Evolutionary conservation across 2,113 vertebrate species (phyloP).

Genomic region (Cisticola juncidis): DNA sequence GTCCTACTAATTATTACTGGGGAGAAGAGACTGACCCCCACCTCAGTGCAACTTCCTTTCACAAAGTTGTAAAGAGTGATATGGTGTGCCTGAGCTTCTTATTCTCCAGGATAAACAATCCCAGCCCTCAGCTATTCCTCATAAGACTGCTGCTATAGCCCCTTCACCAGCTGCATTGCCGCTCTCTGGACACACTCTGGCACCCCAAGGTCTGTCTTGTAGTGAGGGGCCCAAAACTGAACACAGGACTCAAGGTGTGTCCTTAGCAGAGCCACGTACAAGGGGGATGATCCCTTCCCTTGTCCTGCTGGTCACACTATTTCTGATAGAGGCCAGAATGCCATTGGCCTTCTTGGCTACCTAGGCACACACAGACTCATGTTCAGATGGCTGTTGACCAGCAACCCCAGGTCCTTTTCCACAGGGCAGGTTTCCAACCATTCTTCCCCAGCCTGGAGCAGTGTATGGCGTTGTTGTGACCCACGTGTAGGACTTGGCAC

Average conservation of each 20-base stretch:
- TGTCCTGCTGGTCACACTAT: not conserved
- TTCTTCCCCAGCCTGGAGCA: not conserved
- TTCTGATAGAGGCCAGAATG: not conserved
- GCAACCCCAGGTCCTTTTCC: not conserved
- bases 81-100: not conserved
- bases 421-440: not conserved
- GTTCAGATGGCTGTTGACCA: not conserved
- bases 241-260: not conserved
- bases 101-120: not conserved
- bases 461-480: not conserved
- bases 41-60: not conserved
- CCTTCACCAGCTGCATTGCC: not conserved
- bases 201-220: not conserved
- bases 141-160: not conserved
- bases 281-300: fast-evolving
- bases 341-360: not conserved
- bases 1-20: not conserved
- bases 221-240: not conserved
- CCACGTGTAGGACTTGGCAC: not conserved
- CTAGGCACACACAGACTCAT: not conserved
- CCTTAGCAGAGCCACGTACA: not conserved
- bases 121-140: not conserved
- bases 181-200: not conserved
- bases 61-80: not conserved
- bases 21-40: not conserved